A percentile compares a stretch with the other conserved stretches of the same genome.
Evolutionary conservation across 2,113 vertebrate species (phyloP).

Genomic region (Grammomys surdaster): DNA sequence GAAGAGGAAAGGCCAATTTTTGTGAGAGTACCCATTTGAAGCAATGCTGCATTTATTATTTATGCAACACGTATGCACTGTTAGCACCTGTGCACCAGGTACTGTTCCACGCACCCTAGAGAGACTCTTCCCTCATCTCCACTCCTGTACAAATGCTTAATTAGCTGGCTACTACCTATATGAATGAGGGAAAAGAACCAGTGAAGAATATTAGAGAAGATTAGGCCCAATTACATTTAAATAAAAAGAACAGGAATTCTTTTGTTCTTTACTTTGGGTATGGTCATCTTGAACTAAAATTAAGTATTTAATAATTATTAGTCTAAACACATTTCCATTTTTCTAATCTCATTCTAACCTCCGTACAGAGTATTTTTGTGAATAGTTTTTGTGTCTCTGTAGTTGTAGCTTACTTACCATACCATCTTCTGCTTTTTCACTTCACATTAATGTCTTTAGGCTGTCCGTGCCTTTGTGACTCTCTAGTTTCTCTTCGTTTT

Average conservation of each 20-base stretch:
- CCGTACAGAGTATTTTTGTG: neutral
- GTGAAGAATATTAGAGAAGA: slow-evolving; percentile 34
- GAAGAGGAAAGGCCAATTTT: neutral
- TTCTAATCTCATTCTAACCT: slow-evolving; percentile 8
- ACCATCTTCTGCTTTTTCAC: slow-evolving; percentile 28
- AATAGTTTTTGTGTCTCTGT: slow-evolving; percentile 24
- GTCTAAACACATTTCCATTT: neutral
- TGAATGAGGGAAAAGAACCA: neutral
- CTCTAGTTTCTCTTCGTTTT: neutral
- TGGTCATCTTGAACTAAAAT: slow-evolving; percentile 31
- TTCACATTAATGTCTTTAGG: slow-evolving; percentile 42
- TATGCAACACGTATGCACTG: neutral
- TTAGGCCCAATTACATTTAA: slow-evolving; percentile 12
- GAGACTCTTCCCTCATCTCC: neutral
- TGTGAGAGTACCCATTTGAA: neutral
- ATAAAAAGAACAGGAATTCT: neutral
- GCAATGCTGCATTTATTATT: neutral
- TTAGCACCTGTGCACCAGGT: neutral
- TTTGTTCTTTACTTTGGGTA: slow-evolving; percentile 21
- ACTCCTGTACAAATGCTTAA: neutral
- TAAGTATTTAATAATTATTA: slow-evolving; percentile 41
- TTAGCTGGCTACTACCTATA: slow-evolving; percentile 21
- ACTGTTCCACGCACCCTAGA: neutral
- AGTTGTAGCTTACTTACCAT: neutral
- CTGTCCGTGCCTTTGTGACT: neutral